Conservation (phyloP, 2,113 vertebrate genomes). For the human region GRCh38 chr3:21856001-21856500, state of each 20-base stretch:
- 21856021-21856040: neutral
- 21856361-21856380: neutral
- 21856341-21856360: neutral
- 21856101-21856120: neutral
- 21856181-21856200: neutral
- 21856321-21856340: neutral
- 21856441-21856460: neutral
- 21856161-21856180: neutral
- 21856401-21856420: neutral
- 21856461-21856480: neutral
- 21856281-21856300: too few relatives aligned
- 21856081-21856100: neutral
- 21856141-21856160: neutral
- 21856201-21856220: neutral
- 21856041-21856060: neutral
- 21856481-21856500: neutral
- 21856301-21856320: neutral
- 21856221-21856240: neutral
- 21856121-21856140: neutral
- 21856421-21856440: fast-evolving
- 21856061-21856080: neutral
- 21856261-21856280: neutral
- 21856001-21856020: neutral
- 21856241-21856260: neutral
- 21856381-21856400: neutral